Percentiles rank a stretch among this genome's conserved stretches.
Evolutionary conservation across 2,113 vertebrate genomes (phyloP).

Genomic region (Hippocampus barbouri): DNA sequence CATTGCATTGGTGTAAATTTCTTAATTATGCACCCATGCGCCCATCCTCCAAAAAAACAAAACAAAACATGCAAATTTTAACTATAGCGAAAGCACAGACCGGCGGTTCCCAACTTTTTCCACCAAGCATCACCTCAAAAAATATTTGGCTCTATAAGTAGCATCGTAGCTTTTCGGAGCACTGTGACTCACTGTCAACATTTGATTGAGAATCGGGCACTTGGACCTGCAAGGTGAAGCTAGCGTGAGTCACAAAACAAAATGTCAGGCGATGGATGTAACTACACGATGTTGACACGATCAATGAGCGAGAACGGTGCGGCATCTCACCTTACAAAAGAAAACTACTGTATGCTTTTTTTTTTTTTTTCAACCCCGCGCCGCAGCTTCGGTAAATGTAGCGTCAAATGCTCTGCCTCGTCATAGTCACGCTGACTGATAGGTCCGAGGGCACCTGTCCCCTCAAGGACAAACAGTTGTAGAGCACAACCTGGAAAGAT

Average conservation of each 20-base stretch:
- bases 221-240: too few species aligned
- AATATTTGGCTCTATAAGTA: too few species aligned
- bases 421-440: conserved; percentile 54
- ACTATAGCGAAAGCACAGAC: too few species aligned
- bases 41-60: too few species aligned
- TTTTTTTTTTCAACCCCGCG: neutral
- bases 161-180: too few species aligned
- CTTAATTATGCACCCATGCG: too few species aligned
- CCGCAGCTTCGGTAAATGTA: conserved; percentile 24
- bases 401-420: conserved; percentile 22
- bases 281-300: neutral
- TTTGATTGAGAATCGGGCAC: too few species aligned
- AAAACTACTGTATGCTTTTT: neutral
- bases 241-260: neutral
- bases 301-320: neutral
- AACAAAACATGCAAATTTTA: too few species aligned
- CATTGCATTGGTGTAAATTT: too few species aligned
- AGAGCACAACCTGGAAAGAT: conserved; percentile 41
- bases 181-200: too few species aligned
- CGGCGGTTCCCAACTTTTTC: too few species aligned
- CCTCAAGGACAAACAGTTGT: conserved; percentile 53
- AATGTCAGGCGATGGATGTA: neutral
- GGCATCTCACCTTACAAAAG: conserved; percentile 1
- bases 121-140: too few species aligned
- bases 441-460: conserved; percentile 54